These are phyloP conservation scores for Muscidifurax raptorellus DNA, from an alignment of 1,140 invertebrate genomes.

Conservation along the genomic window DNA sequence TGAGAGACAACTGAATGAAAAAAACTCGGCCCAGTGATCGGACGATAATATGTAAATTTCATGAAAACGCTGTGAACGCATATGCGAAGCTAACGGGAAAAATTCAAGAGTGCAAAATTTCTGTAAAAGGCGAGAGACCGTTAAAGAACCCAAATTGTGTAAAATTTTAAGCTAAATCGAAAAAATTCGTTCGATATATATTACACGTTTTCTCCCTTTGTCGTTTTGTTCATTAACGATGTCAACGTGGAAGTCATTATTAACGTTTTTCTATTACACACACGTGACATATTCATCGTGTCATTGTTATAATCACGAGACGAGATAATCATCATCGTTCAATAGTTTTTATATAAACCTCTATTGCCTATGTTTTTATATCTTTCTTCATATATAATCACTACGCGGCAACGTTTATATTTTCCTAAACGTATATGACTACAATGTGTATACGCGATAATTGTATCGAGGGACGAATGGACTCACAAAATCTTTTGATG, in stretches of 20 bases:
- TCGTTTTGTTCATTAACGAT: background rate
- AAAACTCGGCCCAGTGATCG: conserved; percentile 61
- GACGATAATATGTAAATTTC: conserved; percentile 42
- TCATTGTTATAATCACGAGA: conserved; percentile 10
- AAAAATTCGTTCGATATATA: conserved; percentile 22
- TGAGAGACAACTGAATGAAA: conserved; percentile 40
- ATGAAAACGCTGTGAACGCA: background rate
- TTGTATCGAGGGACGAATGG: conserved; percentile 38
- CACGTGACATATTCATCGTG: background rate
- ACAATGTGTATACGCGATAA: conserved; percentile 68
- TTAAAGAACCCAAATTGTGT: conserved; percentile 49
- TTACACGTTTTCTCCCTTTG: background rate
- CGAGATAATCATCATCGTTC: background rate
- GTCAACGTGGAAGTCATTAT: background rate
- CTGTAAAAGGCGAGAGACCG: background rate
- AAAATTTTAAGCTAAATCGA: background rate
- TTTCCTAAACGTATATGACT: conserved; percentile 40
- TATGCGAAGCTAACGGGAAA: conserved; percentile 40
- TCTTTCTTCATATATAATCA: conserved; percentile 18
- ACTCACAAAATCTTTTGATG: background rate
- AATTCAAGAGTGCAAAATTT: background rate
- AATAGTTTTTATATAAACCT: conserved; percentile 29
- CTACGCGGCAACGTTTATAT: conserved; percentile 10
- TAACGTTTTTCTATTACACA: conserved; percentile 10
- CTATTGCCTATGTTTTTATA: background rate